Evolutionary conservation across 2,888 invertebrate species (phyloP), one percentile per base, ranked within the genome.

Genomic region (Netelia virgata): DNA sequence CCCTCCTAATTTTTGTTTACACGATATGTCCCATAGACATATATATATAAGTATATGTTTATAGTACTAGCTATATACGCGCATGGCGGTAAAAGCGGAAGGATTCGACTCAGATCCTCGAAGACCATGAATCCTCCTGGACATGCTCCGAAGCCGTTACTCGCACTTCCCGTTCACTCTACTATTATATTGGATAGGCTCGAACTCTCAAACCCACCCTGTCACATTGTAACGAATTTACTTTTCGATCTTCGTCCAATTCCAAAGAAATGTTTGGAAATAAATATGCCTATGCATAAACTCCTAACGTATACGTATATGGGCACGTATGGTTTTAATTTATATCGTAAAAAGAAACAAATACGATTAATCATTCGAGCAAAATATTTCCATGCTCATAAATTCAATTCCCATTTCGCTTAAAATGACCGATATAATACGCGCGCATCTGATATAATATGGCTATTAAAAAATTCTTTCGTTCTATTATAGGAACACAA

Each of bases 121-220:
- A 68, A 73, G 47, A 72, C 50, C 43, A 10, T 61, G 61, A 36
- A 70, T 77, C 53, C 55, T 1, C 10, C 63, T 63, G 74, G 74
- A 78, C 74, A 64, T 78, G 69, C 69, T 69, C 18, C 28, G 63
- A 70, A 55, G 53, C 14, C 72, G 59, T 78, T 63, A 74, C 78
- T 73, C 69, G 47, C 36, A 3, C 77, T 78, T 73, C 41, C 36
- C 36, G 36, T 74, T 78, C 66, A 20, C 18, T 69, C 50, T 20
- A 18, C 41, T 63, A 23, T 53, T 50, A 23, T 20, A 61, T 73
- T 47, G 72, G 53, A 69, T 23, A 63, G 47, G 43, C 73, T 61
- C 53, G 5, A 41, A 14, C n/a, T n/a, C 16, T 3, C 23, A 14
- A 69, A 50, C 47, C 36, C 47, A 14, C 16, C 28, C 61, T 61